phyloP scores from a whole-genome alignment of 1,140 invertebrate species.

The Atta colombica region DNA sequence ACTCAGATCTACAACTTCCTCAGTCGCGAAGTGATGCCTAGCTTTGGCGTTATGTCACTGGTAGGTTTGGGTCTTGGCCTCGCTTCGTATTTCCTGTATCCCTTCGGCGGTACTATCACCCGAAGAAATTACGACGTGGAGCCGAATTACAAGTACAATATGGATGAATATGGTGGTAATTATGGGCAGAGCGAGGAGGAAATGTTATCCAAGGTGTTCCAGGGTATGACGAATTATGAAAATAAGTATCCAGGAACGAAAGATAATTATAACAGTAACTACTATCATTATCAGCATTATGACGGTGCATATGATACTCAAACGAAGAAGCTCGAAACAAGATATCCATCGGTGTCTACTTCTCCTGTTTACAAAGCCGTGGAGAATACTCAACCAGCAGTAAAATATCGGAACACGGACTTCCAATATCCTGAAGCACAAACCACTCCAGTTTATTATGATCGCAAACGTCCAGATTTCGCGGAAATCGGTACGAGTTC shows the following conservation, averaged over 20 bases:
- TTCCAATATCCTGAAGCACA: constrained; percentile 80
- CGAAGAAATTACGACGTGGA: constrained; percentile 90
- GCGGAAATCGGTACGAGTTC: constrained; percentile 55
- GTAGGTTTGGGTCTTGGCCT: constrained; percentile 91
- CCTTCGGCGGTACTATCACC: constrained; percentile 89
- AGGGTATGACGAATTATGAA: constrained; percentile 89
- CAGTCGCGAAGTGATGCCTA: constrained; percentile 92
- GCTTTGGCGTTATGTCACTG: constrained; percentile 91
- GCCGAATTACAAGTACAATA: constrained; percentile 88
- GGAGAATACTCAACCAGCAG: constrained; percentile 74
- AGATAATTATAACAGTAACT: constrained; percentile 74
- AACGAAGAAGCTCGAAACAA: constrained; percentile 71
- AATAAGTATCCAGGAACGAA: constrained; percentile 73
- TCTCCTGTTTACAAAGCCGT: constrained; percentile 75
- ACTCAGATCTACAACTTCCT: constrained; percentile 93
- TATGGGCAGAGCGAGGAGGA: constrained; percentile 91
- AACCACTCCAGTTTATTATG: constrained; percentile 80
- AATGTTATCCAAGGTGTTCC: constrained; percentile 90
- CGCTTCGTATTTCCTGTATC: constrained; percentile 92
- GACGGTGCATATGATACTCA: constrained; percentile 74
- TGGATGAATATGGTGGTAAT: constrained; percentile 89
- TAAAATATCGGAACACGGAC: constrained; percentile 82
- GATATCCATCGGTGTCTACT: constrained; percentile 61
- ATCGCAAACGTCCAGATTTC: constrained; percentile 73
- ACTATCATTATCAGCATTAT: constrained; percentile 79